Base-by-base conservation (phyloP, 2,888 invertebrate species). In the Nymphalis polychloros region DNA sequence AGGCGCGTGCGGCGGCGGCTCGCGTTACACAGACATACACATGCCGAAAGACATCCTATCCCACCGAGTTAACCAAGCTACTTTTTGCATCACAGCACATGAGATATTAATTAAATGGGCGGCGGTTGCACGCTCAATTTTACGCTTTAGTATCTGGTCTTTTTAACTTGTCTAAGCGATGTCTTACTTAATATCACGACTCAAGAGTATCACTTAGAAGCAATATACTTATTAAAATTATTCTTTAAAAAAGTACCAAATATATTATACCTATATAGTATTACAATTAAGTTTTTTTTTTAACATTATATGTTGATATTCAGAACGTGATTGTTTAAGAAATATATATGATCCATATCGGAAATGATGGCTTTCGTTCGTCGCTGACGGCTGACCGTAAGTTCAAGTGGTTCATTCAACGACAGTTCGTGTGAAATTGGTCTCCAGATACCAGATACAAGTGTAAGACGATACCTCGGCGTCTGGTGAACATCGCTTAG, bases 71-170 rank as follows among this genome's bases (percentile, higher is more conserved):
- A 80, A 79, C 81, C 82, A 86, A 85, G 84, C 76, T 88, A 88
- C 84, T 91, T 92, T 86, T 89, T 89, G 81, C 83, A 77, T 76
- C 73, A 76, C 72, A 81, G 79, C 81, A 83, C 88, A 89, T 86
- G 77, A 85, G 87, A 87, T 90, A 85, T 91, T 88, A 90, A 91
- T 92, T 90, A 89, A 83, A 79, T 80, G 86, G 89, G 87, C 84
- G 87, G 87, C 81, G 81, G 78, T 89, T 88, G 82, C 81, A 84
- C 79, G 85, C 84, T 82, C 83, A 87, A 90, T 91, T 91, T 86
- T 48, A 57, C 57, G 57, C 57, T 57, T 41, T 57, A 19, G 19
- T 31, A 19, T 57, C n/a, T 57, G 57, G 19, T 41, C 57, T 57
- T 57, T 57, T 57, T 57, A 57, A 57, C 57, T 19, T 57, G 27